phyloP scores from a whole-genome alignment of 2,113 vertebrate genomes.

The Pipra filicauda region DNA sequence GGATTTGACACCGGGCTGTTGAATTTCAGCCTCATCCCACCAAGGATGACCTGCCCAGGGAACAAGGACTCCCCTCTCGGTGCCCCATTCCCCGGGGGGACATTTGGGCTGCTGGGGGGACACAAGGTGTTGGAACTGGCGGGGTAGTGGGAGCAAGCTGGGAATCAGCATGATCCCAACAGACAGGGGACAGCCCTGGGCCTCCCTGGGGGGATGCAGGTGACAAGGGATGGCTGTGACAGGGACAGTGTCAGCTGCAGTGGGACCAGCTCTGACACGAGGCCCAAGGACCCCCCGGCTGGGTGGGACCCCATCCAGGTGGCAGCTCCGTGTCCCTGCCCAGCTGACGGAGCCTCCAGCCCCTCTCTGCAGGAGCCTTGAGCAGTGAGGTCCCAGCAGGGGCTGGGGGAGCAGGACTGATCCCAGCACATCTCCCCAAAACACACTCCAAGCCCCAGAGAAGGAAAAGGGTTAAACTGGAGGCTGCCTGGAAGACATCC shows the following conservation, averaged over 20 bases:
- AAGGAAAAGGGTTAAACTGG: slow-evolving; percentile 40
- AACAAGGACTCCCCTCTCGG: not conserved
- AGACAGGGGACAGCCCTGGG: not conserved
- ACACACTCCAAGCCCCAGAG: not conserved
- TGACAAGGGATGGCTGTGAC: not conserved
- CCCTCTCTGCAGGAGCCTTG: not conserved
- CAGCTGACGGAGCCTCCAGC: not conserved
- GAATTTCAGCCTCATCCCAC: not conserved
- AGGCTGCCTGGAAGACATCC: not conserved
- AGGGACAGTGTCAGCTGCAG: not conserved
- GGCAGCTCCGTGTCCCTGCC: not conserved
- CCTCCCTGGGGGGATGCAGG: not conserved
- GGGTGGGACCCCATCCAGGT: accelerated
- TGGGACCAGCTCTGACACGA: not conserved
- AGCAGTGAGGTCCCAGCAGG: not conserved
- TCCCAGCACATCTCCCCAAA: not conserved
- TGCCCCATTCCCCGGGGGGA: not conserved
- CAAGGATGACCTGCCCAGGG: not conserved
- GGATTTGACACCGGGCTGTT: not conserved
- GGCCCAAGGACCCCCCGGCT: not conserved
- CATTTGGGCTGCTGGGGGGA: accelerated
- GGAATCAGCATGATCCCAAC: not conserved
- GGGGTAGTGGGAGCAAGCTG: not conserved
- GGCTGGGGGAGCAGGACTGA: not conserved
- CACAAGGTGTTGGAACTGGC: not conserved